These are phyloP conservation scores for Drosophila phalerata DNA, from an alignment of 2,888 invertebrate genomes.

Conservation along the genomic window DNA sequence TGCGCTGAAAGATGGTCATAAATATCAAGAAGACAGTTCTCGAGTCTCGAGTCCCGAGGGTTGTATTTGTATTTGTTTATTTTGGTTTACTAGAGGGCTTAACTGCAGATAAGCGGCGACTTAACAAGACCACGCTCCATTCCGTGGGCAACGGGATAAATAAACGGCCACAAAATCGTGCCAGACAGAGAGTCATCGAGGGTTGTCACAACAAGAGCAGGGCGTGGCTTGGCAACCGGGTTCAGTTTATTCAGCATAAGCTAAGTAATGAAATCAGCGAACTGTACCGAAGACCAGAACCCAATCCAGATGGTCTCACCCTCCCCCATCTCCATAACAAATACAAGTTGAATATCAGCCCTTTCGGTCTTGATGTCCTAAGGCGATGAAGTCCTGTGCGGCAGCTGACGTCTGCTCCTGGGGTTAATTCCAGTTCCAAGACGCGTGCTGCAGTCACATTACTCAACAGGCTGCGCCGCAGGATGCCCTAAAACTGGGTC, in stretches of 20 bases:
- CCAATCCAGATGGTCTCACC: constrained; percentile 42
- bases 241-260: constrained; percentile 38
- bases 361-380: constrained; percentile 38
- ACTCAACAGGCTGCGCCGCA: constrained; percentile 64
- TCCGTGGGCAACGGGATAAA: constrained; percentile 30
- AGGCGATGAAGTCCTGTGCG: constrained; percentile 13
- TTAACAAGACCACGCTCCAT: constrained; percentile 64
- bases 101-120: constrained; percentile 71
- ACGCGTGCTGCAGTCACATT: constrained; percentile 70
- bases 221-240: constrained; percentile 49
- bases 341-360: constrained; percentile 34
- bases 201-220: constrained; percentile 48
- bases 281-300: constrained; percentile 31
- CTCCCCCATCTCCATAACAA: constrained; percentile 10
- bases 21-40: constrained; percentile 52
- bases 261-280: constrained; percentile 50
- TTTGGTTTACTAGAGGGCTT: constrained; percentile 74
- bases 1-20: constrained; percentile 50
- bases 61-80: constrained; percentile 67
- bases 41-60: constrained; percentile 47
- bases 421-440: constrained; percentile 41
- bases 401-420: constrained; percentile 53
- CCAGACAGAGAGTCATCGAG: constrained; percentile 27
- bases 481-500: constrained; percentile 46
- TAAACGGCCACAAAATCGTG: constrained; percentile 33